Evolutionary conservation across 2,888 invertebrate species (phyloP).

Genomic region (Drosophila longiperda): DNA sequence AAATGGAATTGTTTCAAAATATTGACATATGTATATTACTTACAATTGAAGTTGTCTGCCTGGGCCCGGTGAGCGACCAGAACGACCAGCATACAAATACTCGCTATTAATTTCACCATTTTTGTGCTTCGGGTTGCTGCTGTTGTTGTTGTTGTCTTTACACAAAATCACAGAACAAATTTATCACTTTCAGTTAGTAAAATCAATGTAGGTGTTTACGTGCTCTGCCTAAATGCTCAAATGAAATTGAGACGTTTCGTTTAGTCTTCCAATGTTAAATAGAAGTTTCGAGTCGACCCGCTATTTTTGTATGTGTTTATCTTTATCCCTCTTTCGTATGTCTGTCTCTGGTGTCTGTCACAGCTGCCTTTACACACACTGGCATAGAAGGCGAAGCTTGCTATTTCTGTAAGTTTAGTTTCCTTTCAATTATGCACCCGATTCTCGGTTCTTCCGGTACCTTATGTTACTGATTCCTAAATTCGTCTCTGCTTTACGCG

Average conservation of each 20-base stretch:
- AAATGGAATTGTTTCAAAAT: neutral
- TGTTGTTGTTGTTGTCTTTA: slow-evolving; percentile 64
- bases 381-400: slow-evolving; percentile 92
- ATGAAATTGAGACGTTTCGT: slow-evolving; percentile 78
- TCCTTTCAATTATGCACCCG: slow-evolving; percentile 39
- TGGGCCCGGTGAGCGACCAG: slow-evolving; percentile 83
- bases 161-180: slow-evolving; percentile 81
- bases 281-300: slow-evolving; percentile 53
- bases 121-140: slow-evolving; percentile 56
- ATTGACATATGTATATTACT: slow-evolving; percentile 85
- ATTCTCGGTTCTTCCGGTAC: slow-evolving; percentile 63
- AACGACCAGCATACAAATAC: slow-evolving; percentile 84
- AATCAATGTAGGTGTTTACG: slow-evolving; percentile 48
- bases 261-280: slow-evolving; percentile 74
- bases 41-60: slow-evolving; percentile 88
- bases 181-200: slow-evolving; percentile 64
- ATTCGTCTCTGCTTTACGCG: slow-evolving; percentile 59
- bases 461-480: slow-evolving; percentile 50
- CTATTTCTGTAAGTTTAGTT: slow-evolving; percentile 56
- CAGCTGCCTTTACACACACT: slow-evolving; percentile 94
- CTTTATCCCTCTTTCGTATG: neutral
- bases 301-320: slow-evolving; percentile 29
- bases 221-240: slow-evolving; percentile 76
- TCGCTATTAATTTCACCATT: slow-evolving; percentile 87
- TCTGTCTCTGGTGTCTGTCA: slow-evolving; percentile 67